A percentile compares a stretch with the other conserved stretches of the same genome.
phyloP scores from a whole-genome alignment of 2,113 vertebrate genomes.

The Brachyhypopomus occidentalis region DNA sequence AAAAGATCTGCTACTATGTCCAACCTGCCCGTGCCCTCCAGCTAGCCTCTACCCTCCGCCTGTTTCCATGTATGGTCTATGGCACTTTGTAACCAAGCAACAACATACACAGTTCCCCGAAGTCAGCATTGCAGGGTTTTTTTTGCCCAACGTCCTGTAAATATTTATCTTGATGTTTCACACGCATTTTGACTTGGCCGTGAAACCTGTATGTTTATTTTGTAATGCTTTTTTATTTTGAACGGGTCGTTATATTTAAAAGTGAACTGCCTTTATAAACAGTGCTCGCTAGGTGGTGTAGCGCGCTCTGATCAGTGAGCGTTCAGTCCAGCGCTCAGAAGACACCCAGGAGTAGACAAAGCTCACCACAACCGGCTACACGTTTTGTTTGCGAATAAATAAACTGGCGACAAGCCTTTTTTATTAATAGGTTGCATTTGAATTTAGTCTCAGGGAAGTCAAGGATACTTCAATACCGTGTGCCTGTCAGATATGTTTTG shows the following conservation, averaged over 20 bases:
- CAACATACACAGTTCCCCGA: neutral
- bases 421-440: neutral
- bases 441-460: neutral
- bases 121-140: too few relatives aligned
- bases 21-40: neutral
- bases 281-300: neutral
- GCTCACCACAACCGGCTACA: neutral
- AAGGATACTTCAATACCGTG: slow-evolving; percentile 4
- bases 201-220: too few relatives aligned
- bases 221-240: too few relatives aligned
- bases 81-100: slow-evolving; percentile 14
- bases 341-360: neutral
- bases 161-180: too few relatives aligned
- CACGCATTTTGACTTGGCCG: too few relatives aligned
- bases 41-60: neutral
- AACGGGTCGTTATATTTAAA: too few relatives aligned
- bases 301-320: neutral
- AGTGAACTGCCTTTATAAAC: neutral
- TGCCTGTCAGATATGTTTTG: too few relatives aligned
- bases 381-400: neutral
- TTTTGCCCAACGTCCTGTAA: too few relatives aligned
- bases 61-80: neutral
- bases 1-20: too few relatives aligned
- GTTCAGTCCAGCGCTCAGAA: neutral
- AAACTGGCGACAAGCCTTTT: neutral